These are phyloP conservation scores for Steromphala cineraria DNA, from an alignment of 2,888 invertebrate species.

Conservation along the genomic window DNA sequence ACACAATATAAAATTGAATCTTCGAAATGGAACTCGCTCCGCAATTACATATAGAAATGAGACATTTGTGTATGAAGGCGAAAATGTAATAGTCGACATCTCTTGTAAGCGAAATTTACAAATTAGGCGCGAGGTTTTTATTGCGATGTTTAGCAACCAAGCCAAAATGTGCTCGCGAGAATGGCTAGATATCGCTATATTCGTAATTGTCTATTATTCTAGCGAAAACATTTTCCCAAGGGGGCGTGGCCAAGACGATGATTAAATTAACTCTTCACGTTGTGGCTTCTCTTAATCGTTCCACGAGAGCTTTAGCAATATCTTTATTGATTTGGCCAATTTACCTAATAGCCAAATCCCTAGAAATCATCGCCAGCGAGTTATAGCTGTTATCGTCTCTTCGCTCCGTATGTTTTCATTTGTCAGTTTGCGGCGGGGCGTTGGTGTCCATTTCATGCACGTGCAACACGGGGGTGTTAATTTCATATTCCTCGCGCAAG, in stretches of 20 bases:
- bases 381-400: not conserved
- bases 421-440: not conserved
- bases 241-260: constrained; percentile 22
- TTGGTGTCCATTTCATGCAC: constrained; percentile 16
- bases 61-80: constrained; percentile 20
- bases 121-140: constrained; percentile 15
- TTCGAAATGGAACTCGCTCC: not conserved
- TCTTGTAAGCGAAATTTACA: constrained; percentile 1
- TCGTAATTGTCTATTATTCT: constrained; percentile 23
- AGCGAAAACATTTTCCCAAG: constrained; percentile 14
- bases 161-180: constrained; percentile 1
- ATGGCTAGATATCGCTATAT: not conserved
- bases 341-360: constrained; percentile 33
- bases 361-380: constrained; percentile 18
- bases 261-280: constrained; percentile 31
- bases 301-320: constrained; percentile 27
- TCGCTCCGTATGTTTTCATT: constrained; percentile 14
- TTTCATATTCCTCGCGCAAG: constrained; percentile 16
- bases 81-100: constrained; percentile 1
- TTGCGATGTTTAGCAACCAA: not conserved
- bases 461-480: constrained; percentile 18
- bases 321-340: constrained; percentile 37
- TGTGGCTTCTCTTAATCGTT: constrained; percentile 31
- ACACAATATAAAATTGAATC: constrained; percentile 7
- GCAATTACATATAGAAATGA: constrained; percentile 13